phyloP scores from a whole-genome alignment of 2,113 vertebrate genomes.

The Ariopsis seemanni region DNA sequence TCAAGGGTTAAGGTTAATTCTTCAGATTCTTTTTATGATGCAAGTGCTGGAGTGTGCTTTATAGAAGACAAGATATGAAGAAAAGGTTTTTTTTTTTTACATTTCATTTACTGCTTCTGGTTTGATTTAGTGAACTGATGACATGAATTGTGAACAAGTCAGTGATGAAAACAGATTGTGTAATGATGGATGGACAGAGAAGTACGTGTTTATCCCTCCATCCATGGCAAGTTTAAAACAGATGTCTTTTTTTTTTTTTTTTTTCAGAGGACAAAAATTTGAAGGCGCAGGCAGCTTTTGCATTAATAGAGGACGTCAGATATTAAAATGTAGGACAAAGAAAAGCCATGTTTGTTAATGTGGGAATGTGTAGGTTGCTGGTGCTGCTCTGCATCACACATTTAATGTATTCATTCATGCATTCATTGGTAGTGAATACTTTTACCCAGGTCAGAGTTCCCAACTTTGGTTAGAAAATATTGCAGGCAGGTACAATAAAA shows the following conservation, averaged over 20 bases:
- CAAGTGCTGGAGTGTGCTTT: background rate
- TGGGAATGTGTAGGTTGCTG: background rate
- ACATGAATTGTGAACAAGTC: background rate
- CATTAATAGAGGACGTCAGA: background rate
- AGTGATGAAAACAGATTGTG: background rate
- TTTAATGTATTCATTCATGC: background rate
- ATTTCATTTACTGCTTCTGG: background rate
- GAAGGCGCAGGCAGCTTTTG: background rate
- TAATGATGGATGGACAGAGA: background rate
- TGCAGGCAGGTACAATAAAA: too few relatives aligned
- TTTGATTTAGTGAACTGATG: background rate
- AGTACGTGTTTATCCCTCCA: background rate
- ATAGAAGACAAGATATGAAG: background rate
- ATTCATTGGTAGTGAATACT: background rate
- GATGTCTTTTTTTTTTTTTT: background rate
- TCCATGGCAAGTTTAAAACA: background rate
- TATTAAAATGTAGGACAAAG: background rate
- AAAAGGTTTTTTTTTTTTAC: background rate
- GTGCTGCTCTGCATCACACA: background rate
- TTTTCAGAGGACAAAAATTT: background rate
- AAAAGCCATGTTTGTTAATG: background rate
- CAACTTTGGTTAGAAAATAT: too few relatives aligned
- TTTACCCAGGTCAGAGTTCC: background rate
- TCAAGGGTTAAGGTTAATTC: too few relatives aligned
- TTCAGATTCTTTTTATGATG: background rate